Conservation (phyloP, 2,797 vertebrate species). For the Ctenochaetus hawaiiensis region DNA sequence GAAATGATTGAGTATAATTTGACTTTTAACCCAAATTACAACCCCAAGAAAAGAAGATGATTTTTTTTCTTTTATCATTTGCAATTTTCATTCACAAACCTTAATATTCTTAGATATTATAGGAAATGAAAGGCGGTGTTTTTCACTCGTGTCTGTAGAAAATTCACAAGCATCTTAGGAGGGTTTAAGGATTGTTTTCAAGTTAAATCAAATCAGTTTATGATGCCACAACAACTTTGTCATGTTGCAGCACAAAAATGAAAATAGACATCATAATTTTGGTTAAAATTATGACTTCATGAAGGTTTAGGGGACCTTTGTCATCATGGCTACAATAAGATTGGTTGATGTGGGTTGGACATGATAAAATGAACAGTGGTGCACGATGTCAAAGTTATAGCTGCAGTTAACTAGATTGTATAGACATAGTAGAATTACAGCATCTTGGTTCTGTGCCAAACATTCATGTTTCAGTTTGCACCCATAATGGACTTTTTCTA, state of each 20-base stretch:
- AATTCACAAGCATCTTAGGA: background rate
- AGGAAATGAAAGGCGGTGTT: background rate
- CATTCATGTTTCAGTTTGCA: no score
- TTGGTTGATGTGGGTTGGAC: no score
- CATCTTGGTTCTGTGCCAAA: no score
- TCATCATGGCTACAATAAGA: background rate
- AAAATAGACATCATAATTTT: background rate
- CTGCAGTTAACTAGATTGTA: no score
- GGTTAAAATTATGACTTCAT: background rate
- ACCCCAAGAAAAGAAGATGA: background rate
- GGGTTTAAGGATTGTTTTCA: constrained; percentile 2
- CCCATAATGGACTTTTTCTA: no score
- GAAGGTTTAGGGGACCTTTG: background rate
- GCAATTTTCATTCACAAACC: background rate
- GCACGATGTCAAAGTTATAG: no score
- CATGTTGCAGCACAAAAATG: no score
- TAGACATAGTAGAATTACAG: no score
- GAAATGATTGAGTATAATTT: background rate
- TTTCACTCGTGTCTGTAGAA: background rate
- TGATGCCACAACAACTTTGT: background rate
- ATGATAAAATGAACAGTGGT: no score
- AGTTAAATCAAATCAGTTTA: background rate
- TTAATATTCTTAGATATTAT: background rate
- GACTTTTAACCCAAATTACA: background rate
- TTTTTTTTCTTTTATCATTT: background rate